phyloP scores from a whole-genome alignment of 2,113 vertebrate genomes.

The Notiomystis cincta region DNA sequence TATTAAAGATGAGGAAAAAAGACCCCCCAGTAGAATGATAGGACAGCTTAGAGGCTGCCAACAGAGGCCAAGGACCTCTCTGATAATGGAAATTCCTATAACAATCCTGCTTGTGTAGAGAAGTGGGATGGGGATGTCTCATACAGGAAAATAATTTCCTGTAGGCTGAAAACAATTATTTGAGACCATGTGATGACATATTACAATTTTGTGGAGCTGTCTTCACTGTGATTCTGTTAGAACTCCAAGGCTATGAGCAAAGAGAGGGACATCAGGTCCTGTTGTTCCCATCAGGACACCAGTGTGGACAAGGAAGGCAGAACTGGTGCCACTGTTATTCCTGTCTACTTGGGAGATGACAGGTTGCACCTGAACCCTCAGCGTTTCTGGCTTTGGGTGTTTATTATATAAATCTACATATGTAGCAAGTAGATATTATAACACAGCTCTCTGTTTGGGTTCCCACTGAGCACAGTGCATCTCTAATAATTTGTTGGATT shows the following conservation, averaged over 20 bases:
- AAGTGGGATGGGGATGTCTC: background rate
- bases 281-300: background rate
- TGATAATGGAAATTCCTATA: background rate
- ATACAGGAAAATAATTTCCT: background rate
- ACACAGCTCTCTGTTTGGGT: background rate
- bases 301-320: background rate
- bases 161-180: background rate
- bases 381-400: background rate
- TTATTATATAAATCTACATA: background rate
- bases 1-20: background rate
- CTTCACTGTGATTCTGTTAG: background rate
- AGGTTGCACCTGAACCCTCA: background rate
- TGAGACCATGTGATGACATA: background rate
- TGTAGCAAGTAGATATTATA: background rate
- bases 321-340: background rate
- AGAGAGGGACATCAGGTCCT: background rate
- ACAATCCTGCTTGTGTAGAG: background rate
- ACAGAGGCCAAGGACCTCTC: background rate
- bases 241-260: background rate
- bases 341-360: background rate
- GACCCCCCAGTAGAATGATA: background rate
- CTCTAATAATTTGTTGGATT: background rate
- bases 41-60: background rate
- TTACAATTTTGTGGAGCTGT: background rate
- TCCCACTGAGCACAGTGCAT: background rate